These are phyloP conservation scores for Nannoperca obscura DNA, from an alignment of 2,797 vertebrate genomes.

Conservation along the genomic window DNA sequence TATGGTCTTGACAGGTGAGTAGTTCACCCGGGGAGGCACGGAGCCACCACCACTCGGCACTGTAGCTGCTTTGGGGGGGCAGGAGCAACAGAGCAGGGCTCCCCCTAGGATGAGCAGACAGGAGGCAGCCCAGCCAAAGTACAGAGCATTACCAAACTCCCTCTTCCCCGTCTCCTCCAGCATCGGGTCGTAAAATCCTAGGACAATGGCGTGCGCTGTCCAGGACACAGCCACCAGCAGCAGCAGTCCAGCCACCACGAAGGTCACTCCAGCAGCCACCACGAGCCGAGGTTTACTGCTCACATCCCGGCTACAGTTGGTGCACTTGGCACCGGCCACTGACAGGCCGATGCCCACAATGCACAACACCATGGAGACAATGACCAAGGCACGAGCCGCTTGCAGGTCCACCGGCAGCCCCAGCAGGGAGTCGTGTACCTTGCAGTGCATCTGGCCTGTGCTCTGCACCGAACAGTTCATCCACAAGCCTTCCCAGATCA, in stretches of 20 bases:
- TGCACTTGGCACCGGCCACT: slow-evolving; percentile 87
- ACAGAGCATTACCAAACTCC: slow-evolving; percentile 88
- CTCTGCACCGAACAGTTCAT: slow-evolving; percentile 90
- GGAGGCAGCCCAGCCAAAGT: slow-evolving; percentile 88
- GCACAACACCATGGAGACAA: slow-evolving; percentile 81
- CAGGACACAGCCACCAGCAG: slow-evolving; percentile 85
- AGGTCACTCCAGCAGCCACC: slow-evolving; percentile 77
- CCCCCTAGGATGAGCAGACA: slow-evolving; percentile 86
- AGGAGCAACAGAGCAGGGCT: slow-evolving; percentile 85
- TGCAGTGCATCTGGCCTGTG: slow-evolving; percentile 90
- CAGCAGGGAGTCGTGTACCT: slow-evolving; percentile 87
- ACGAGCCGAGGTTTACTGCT: slow-evolving; percentile 82
- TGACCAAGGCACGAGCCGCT: slow-evolving; percentile 83
- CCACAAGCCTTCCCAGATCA: slow-evolving; percentile 90
- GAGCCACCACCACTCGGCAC: slow-evolving; percentile 27
- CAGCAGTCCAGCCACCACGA: slow-evolving; percentile 80
- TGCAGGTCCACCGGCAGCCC: slow-evolving; percentile 84
- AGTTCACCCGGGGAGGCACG: slow-evolving; percentile 63
- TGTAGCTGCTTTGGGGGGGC: slow-evolving; percentile 55
- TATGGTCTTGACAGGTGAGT: slow-evolving; percentile 77
- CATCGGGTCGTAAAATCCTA: slow-evolving; percentile 86
- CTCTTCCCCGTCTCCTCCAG: slow-evolving; percentile 87
- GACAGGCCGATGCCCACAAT: slow-evolving; percentile 81
- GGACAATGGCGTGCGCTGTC: slow-evolving; percentile 85
- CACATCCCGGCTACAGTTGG: slow-evolving; percentile 83